phyloP scores from a whole-genome alignment of 2,113 vertebrate species.

The Cottus gobio region DNA sequence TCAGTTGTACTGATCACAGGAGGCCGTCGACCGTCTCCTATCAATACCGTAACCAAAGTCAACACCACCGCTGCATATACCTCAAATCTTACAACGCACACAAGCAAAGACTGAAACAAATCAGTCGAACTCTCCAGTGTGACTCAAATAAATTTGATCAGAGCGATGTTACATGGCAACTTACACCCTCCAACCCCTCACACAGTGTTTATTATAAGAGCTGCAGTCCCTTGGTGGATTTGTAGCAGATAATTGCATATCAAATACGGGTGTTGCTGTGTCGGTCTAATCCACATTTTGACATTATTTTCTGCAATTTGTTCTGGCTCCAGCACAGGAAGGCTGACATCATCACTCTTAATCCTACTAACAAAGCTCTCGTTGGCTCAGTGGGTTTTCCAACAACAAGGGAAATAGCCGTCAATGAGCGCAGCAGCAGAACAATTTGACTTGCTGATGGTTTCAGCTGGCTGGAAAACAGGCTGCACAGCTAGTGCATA shows the following conservation, averaged over 20 bases:
- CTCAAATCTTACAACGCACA: conserved; percentile 4
- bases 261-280: conserved; percentile 4
- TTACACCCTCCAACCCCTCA: neutral
- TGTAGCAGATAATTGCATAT: conserved; percentile 29
- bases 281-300: neutral
- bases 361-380: neutral
- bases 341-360: neutral
- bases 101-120: conserved; percentile 22
- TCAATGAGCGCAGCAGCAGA: neutral
- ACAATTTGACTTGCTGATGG: neutral
- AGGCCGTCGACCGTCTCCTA: neutral
- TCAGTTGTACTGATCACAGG: neutral
- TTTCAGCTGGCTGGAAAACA: neutral
- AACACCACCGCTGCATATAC: conserved; percentile 5
- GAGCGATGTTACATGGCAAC: conserved; percentile 22
- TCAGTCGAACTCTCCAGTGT: conserved; percentile 37
- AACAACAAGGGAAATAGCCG: neutral
- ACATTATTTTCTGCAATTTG: neutral
- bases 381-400: neutral
- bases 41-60: conserved; percentile 9
- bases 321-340: neutral
- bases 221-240: conserved; percentile 11
- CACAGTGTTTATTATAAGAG: neutral
- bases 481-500: neutral
- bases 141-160: conserved; percentile 47